Percentiles rank a stretch among this genome's conserved stretches.
Conservation (phyloP, 2,888 invertebrate genomes). For the Cantharis nigra region DNA sequence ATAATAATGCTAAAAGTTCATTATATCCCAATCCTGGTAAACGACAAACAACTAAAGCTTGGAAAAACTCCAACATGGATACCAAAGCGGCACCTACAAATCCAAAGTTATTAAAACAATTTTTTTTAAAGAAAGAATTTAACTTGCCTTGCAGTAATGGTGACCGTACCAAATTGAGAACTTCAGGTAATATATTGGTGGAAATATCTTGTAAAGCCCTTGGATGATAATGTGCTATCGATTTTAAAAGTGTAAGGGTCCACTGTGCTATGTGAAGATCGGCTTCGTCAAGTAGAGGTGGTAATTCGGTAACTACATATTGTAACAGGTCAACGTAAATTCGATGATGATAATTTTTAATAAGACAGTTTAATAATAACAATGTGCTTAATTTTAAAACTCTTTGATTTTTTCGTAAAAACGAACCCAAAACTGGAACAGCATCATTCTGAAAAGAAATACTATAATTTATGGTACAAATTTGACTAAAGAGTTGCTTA, state of each 20-base stretch:
- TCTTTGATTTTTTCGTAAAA: slow-evolving; percentile 94
- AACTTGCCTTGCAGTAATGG: slow-evolving; percentile 85
- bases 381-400: slow-evolving; percentile 91
- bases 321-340: slow-evolving; percentile 71
- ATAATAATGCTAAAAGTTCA: slow-evolving; percentile 76
- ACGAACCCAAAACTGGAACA: slow-evolving; percentile 90
- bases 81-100: slow-evolving; percentile 81
- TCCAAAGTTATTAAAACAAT: not conserved
- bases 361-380: slow-evolving; percentile 85
- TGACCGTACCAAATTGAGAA: slow-evolving; percentile 84
- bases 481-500: slow-evolving; percentile 49
- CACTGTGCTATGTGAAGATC: slow-evolving; percentile 97
- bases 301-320: slow-evolving; percentile 84
- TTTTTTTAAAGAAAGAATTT: too few species aligned
- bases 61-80: slow-evolving; percentile 90
- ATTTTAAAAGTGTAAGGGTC: slow-evolving; percentile 80
- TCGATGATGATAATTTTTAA: slow-evolving; percentile 78
- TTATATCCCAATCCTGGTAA: slow-evolving; percentile 75
- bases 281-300: slow-evolving; percentile 87
- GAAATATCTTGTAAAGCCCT: slow-evolving; percentile 75
- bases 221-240: slow-evolving; percentile 79
- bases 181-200: slow-evolving; percentile 79
- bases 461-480: not conserved
- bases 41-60: slow-evolving; percentile 85
- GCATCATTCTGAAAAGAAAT: slow-evolving; percentile 71